These are phyloP conservation scores for Hymenopus coronatus DNA, from an alignment of 2,888 invertebrate species.

Conservation along the genomic window DNA sequence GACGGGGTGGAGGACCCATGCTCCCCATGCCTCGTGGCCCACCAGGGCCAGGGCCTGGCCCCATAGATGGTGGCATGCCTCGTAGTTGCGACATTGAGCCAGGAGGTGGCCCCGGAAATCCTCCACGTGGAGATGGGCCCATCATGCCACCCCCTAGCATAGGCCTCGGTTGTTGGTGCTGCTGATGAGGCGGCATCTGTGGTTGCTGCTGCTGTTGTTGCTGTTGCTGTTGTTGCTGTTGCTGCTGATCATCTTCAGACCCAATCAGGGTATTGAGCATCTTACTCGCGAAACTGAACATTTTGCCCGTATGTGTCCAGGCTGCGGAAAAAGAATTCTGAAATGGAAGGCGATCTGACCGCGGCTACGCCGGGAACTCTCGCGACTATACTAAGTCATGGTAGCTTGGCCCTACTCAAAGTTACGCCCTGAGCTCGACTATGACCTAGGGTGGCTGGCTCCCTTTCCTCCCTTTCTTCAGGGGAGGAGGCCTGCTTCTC, in stretches of 20 bases:
- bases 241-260: constrained; percentile 42
- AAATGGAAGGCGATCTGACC: no score
- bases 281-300: constrained; percentile 50
- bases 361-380: neutral
- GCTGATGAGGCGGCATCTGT: constrained; percentile 35
- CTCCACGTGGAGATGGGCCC: constrained; percentile 36
- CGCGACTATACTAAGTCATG: neutral
- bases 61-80: constrained; percentile 29
- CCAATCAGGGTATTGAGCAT: constrained; percentile 49
- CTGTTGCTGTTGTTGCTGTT: constrained; percentile 35
- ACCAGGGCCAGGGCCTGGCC: constrained; percentile 19
- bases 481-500: neutral
- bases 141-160: constrained; percentile 28
- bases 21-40: constrained; percentile 25
- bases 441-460: neutral
- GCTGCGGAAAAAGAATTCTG: neutral
- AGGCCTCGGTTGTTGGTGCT: constrained; percentile 33
- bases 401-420: neutral
- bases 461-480: neutral
- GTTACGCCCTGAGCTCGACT: neutral
- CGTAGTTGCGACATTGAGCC: constrained; percentile 27
- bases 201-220: constrained; percentile 35
- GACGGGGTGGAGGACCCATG: constrained; percentile 28
- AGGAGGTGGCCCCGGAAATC: constrained; percentile 33
- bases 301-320: constrained; percentile 35